Evolutionary conservation across 2,888 invertebrate genomes (phyloP), one percentile per base, ranked within the genome.

Genomic region (Drosophila cyrtoloma): DNA sequence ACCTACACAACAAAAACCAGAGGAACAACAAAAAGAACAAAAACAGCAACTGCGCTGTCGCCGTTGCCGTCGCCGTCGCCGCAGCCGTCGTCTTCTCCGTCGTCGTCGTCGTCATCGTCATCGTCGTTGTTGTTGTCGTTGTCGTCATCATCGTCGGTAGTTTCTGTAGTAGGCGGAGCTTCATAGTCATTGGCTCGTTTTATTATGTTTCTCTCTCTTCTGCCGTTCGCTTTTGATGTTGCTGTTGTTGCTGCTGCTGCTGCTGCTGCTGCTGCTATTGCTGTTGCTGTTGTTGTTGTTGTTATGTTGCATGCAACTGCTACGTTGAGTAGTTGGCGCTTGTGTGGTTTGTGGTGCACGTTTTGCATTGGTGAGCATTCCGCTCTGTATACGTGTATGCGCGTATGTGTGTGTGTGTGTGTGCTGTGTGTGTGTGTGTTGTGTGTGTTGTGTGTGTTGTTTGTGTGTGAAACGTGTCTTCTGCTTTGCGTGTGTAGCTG

Each of bases 121-220:
- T 57, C 57, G 73, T 53, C 65, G 59, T 60, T 53, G 68, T 63
- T 57, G 67, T 53, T 66, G 57, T 71, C 60, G 50, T 52, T 58
- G 70, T 50, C 65, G 60, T 68, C 68, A 71, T 75, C 81, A 67
- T 84, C 75, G 84, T 88, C 84, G 85, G 79, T 82, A 82, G 86
- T 84, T 89, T 84, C 63, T 79, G 82, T 79, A 88, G 90, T 87
- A 92, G 93, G 93, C 92, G 93, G 93, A 93, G 93, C 91, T 91
- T 90, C 84, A 84, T 86, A 91, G 84, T 88, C 90, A 93, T 93
- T 93, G 93, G 93, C 86, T 82, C 88, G 85, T 86, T 87, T 85
- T 84, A 84, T 89, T 89, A 88, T 89, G 83, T 82, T 89, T 90
- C 86, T 86, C 83, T 81, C 73, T 76, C 81, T 84, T 91, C 90